A percentile compares a stretch with the other conserved stretches of the same genome.
Conservation (phyloP, 2,797 vertebrate species). For the Coregonus suidteri region DNA sequence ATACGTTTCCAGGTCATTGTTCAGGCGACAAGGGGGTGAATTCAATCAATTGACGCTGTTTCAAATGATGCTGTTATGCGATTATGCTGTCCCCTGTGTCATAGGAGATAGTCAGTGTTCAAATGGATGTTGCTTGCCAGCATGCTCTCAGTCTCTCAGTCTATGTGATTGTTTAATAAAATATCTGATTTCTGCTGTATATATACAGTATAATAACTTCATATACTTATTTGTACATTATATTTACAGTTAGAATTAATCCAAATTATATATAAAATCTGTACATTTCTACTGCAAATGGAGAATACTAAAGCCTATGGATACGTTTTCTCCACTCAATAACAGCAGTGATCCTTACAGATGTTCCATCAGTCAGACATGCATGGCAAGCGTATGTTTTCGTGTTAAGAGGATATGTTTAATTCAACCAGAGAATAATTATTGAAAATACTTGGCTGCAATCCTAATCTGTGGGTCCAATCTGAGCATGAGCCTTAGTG, state of each 20-base stretch:
- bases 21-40: conserved; percentile 47
- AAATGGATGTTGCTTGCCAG: not conserved
- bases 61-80: conserved; percentile 41
- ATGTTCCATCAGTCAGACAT: conserved; percentile 66
- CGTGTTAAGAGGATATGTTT: conserved; percentile 78
- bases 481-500: conserved; percentile 75
- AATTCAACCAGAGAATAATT: conserved; percentile 78
- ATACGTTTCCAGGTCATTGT: conserved; percentile 68
- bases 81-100: conserved; percentile 39
- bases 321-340: conserved; percentile 46
- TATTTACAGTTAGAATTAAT: not conserved
- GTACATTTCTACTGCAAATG: not conserved
- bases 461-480: conserved; percentile 78
- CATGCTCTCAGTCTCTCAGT: not conserved
- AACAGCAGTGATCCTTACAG: conserved; percentile 65
- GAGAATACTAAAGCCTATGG: not conserved
- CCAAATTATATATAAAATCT: not conserved
- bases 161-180: conserved; percentile 5
- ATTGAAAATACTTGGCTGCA: conserved; percentile 73
- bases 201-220: not conserved
- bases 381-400: conserved; percentile 70
- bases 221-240: not conserved
- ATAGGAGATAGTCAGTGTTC: conserved; percentile 13
- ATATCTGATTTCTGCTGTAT: not conserved
- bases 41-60: conserved; percentile 55